Base-by-base conservation (phyloP, 1,140 invertebrate species). In the Drosophila ficusphila region DNA sequence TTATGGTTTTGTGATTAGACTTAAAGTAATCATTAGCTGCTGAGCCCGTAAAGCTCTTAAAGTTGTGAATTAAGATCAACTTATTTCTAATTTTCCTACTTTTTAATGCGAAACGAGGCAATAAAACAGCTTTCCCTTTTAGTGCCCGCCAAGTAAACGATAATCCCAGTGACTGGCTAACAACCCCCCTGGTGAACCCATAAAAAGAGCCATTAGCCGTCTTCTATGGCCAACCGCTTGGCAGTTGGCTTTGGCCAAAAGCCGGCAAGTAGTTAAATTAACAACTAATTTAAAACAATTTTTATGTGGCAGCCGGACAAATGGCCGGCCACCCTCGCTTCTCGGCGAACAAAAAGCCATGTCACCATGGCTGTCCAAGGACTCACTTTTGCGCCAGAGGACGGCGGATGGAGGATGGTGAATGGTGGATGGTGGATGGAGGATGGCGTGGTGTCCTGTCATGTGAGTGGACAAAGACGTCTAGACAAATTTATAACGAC, bases 401-500 rank as follows among this genome's bases (percentile, higher is more conserved):
- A 11, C 6, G 33, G 11, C 2, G 33, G 16, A n/a, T n/a, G n/a
- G n/a, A n/a, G n/a, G n/a, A n/a, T n/a, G n/a, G n/a, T n/a, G n/a
- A n/a, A n/a, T n/a, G n/a, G n/a, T n/a, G n/a, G n/a, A n/a, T n/a
- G n/a, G n/a, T n/a, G n/a, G n/a, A n/a, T n/a, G n/a, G n/a, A n/a
- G n/a, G n/a, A n/a, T n/a, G n/a, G n/a, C n/a, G n/a, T 29, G 23
- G 25, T 51, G 36, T 31, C 49, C 54, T 67, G 71, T 65, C 79
- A 71, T 73, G 58, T 38, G 23, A 57, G 72, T 76, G 76, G 81
- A 88, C 76, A 86, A 81, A 75, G 82, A 42, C 44, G 81, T 86
- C 81, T 86, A 86, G 81, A 86, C 81, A 77, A 85, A 73, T 74
- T 88, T 86, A 70, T 88, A 88, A 88, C 57, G 73, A 70, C 68